phyloP scores from a whole-genome alignment of 2,113 vertebrate genomes.

The Neolamprologus sp. region DNA sequence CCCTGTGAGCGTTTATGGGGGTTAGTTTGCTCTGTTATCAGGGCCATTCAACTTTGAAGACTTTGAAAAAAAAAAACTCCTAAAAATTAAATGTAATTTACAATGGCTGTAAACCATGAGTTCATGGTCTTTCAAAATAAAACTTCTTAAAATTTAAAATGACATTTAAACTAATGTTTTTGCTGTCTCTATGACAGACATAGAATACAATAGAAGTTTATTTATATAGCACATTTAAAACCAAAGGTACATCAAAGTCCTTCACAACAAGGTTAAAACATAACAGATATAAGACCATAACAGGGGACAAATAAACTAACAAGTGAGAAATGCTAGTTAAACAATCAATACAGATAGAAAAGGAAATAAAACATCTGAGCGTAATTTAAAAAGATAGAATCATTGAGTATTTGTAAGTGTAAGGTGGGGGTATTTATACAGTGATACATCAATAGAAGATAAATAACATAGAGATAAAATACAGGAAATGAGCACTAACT shows the following conservation, averaged over 20 bases:
- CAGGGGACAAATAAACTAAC: background rate
- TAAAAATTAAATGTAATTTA: background rate
- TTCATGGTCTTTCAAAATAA: background rate
- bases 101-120: background rate
- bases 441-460: background rate
- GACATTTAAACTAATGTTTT: background rate
- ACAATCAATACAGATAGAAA: background rate
- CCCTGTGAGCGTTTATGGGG: fast-evolving
- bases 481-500: fast-evolving
- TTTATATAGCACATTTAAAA: background rate
- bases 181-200: background rate
- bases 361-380: background rate
- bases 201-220: background rate
- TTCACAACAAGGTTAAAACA: background rate
- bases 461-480: background rate
- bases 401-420: background rate
- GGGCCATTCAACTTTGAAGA: background rate
- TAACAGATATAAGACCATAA: background rate
- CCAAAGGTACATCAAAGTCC: background rate
- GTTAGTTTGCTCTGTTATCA: background rate
- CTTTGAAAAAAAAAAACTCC: background rate
- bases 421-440: background rate
- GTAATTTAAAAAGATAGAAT: background rate
- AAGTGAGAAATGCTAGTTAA: background rate
- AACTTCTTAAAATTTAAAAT: background rate